Conservation (phyloP, 2,888 invertebrate genomes). For the Nomada flava region DNA sequence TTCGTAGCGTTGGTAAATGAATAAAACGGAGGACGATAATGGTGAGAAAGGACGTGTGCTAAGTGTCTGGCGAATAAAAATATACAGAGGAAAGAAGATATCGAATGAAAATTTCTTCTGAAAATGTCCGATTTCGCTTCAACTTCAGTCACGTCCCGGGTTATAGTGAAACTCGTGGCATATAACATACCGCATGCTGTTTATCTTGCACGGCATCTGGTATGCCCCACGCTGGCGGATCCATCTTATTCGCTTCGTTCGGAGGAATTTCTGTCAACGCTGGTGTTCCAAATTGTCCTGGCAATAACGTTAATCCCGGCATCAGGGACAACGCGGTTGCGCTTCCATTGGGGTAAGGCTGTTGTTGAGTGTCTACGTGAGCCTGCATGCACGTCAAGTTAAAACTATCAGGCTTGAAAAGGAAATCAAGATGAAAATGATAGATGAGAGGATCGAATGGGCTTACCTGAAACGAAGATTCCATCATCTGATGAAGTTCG, state of each 20-base stretch:
- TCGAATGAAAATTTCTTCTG: background rate
- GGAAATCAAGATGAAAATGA: background rate
- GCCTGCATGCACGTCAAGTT: constrained; percentile 65
- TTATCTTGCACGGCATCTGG: constrained; percentile 81
- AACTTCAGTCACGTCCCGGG: background rate
- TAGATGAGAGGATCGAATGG: too few species aligned
- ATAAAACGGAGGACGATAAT: background rate
- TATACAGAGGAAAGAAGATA: background rate
- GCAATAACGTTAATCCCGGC: constrained; percentile 79
- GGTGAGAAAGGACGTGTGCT: background rate
- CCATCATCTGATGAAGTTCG: constrained; percentile 85
- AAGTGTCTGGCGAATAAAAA: background rate
- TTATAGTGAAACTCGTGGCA: background rate
- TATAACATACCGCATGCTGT: constrained; percentile 79
- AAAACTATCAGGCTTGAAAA: background rate
- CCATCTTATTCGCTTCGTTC: constrained; percentile 79
- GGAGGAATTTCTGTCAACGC: constrained; percentile 78
- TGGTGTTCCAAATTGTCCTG: constrained; percentile 79
- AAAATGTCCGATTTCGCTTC: background rate
- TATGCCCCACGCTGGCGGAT: constrained; percentile 81
- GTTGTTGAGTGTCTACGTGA: constrained; percentile 80
- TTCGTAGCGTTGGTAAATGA: background rate
- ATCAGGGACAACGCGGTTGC: constrained; percentile 79
- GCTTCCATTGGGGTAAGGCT: constrained; percentile 82
- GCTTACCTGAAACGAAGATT: constrained; percentile 84